phyloP scores from a whole-genome alignment of 2,888 invertebrate genomes.

The Nomada fabriciana region DNA sequence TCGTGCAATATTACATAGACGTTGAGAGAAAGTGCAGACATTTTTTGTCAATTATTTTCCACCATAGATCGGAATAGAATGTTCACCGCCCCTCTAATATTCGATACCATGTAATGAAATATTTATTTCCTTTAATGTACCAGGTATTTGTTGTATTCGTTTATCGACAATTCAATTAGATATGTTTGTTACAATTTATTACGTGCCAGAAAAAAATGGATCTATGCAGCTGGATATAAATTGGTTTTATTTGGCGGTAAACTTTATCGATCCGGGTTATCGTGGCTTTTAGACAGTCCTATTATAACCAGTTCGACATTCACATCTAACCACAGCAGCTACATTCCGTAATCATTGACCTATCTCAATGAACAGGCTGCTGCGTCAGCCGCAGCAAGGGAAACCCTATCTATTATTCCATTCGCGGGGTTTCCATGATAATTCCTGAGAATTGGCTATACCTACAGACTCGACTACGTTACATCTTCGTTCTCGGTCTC shows the following conservation, averaged over 20 bases:
- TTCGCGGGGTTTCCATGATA: constrained; percentile 35
- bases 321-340: constrained; percentile 37
- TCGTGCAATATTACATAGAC: too few species aligned
- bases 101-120: too few species aligned
- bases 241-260: neutral
- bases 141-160: too few species aligned
- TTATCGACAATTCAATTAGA: too few species aligned
- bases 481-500: neutral
- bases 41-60: neutral
- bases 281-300: constrained; percentile 5
- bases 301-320: constrained; percentile 34
- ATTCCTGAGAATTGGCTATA: constrained; percentile 46
- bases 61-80: too few species aligned
- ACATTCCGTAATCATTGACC: constrained; percentile 64
- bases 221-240: too few species aligned
- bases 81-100: too few species aligned
- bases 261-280: constrained; percentile 28
- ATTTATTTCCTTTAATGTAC: too few species aligned
- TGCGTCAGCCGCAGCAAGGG: constrained; percentile 31
- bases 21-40: too few species aligned
- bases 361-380: constrained; percentile 41
- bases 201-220: too few species aligned
- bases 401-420: constrained; percentile 52
- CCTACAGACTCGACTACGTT: neutral
- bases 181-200: too few species aligned